Evolutionary conservation across 2,797 vertebrate genomes (phyloP).

Genomic region (Acanthurus tractus): DNA sequence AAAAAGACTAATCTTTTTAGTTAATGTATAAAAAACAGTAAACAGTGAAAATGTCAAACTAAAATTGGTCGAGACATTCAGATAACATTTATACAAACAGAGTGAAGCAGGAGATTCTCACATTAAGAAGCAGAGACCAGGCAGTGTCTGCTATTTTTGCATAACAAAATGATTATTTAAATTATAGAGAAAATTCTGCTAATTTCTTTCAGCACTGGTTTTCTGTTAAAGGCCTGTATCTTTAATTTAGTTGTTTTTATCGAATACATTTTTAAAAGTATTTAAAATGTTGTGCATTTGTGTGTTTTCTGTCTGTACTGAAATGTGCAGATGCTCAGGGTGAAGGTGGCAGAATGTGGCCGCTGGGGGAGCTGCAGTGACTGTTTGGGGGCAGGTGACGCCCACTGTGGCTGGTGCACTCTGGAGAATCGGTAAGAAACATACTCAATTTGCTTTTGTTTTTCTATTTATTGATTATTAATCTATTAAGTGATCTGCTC

Average conservation of each 20-base stretch:
- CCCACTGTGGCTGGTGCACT: conserved; percentile 97
- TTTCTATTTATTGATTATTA: conserved; percentile 3
- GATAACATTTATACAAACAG: conserved; percentile 5
- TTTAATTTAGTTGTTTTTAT: neutral
- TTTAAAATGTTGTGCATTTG: neutral
- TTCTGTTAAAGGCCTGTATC: neutral
- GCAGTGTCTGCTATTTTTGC: neutral
- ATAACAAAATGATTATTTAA: conserved; percentile 2
- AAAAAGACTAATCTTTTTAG: neutral
- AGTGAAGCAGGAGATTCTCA: neutral
- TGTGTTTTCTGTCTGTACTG: conserved; percentile 16
- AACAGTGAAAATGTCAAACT: neutral
- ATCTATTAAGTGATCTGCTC: conserved; percentile 24
- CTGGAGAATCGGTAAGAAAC: conserved; percentile 92
- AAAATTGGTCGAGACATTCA: neutral
- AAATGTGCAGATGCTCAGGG: conserved; percentile 88
- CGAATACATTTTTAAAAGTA: neutral
- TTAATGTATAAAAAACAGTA: neutral
- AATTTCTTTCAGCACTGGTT: neutral
- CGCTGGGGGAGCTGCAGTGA: conserved; percentile 89
- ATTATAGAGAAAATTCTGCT: conserved; percentile 9
- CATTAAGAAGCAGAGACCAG: neutral
- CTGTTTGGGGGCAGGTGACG: conserved; percentile 90
- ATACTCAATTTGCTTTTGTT: neutral
- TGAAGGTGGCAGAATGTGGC: conserved; percentile 92